Evolutionary conservation across 2,797 vertebrate species (phyloP), one percentile per base, ranked within the genome.

Genomic region (Epinephelus awoara): DNA sequence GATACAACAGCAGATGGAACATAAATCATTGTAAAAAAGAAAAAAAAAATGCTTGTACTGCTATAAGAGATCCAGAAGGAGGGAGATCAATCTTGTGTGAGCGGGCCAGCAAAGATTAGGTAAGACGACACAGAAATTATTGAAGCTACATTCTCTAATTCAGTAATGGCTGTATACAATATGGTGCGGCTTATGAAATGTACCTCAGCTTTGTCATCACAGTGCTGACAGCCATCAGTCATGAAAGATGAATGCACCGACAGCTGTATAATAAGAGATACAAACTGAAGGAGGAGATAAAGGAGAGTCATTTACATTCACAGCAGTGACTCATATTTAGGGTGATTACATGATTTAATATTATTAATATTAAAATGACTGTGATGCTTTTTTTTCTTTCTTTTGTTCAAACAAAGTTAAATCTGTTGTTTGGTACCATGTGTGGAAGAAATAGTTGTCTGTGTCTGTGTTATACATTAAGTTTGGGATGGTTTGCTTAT

Each of bases 11-110:
- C 62, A 86, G 56, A 82, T 77, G 65, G 9, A 21, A 50, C 68
- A 87, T 90, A 71, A 91, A 80, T 89, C 75, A 81, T 38, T 56
- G 57, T 64, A 77, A 66, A 68, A n/a, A 67, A 8, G 7, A 75
- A 66, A n/a, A 67, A 23, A 23, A 75, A 66, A 70, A 46, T 59
- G 61, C 65, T 57, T 71, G 46, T 63, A 56, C 18, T 63, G 44
- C 57, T 66, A 40, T 56, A 67, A 76, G 21, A 72, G 67, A 86
- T 75, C 54, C 67, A 86, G 46, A 64, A 55, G 70, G 69, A 82
- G 13, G 56, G 14, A 82, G 58, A 88, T 92, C 72, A 77, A 81
- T 89, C 74, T 75, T 75, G 62, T 21, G 51, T 10, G 69, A 75
- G 68, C 19, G 14, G 44, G 23, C 19, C 57, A 63, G 40, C 25